Conservation (phyloP, 2,113 vertebrate genomes). For the Engraulis encrasicolus region DNA sequence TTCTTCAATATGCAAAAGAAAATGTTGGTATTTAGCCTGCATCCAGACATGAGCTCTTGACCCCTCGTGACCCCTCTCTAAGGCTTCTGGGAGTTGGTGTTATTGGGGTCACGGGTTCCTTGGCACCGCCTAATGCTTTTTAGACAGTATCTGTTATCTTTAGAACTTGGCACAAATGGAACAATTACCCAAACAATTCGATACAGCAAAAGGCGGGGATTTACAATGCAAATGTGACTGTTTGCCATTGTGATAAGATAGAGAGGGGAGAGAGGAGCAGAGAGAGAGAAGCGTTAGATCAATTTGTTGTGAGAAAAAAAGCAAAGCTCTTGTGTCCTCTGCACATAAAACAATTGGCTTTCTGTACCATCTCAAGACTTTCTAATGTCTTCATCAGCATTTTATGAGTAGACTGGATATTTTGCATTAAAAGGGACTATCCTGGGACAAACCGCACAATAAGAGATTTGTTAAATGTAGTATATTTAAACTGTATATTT, state of each 20-base stretch:
- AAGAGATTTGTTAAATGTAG: too few species aligned
- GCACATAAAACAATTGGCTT: neutral
- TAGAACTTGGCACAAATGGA: slow-evolving; percentile 76
- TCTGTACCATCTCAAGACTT: neutral
- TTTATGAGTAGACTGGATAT: neutral
- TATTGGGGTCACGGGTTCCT: slow-evolving; percentile 64
- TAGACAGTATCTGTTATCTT: slow-evolving; percentile 77
- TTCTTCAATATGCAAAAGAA: slow-evolving; percentile 55
- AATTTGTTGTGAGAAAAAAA: slow-evolving; percentile 40
- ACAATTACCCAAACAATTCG: slow-evolving; percentile 80
- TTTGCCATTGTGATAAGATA: slow-evolving; percentile 72
- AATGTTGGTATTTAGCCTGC: slow-evolving; percentile 69
- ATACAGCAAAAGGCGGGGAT: slow-evolving; percentile 53
- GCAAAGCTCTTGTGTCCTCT: slow-evolving; percentile 42
- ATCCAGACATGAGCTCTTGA: slow-evolving; percentile 55
- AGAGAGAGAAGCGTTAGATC: slow-evolving; percentile 59
- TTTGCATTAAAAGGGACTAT: neutral
- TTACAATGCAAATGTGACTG: slow-evolving; percentile 77
- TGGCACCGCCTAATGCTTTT: slow-evolving; percentile 73
- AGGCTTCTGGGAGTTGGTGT: slow-evolving; percentile 64
- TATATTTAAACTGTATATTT: too few species aligned
- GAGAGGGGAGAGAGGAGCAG: slow-evolving; percentile 58
- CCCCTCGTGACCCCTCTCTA: slow-evolving; percentile 56
- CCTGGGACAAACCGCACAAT: neutral
- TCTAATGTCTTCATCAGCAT: neutral